These are phyloP conservation scores for Mormyrops attenuatus DNA, from an alignment of 2,797 vertebrate genomes.

Conservation along the genomic window DNA sequence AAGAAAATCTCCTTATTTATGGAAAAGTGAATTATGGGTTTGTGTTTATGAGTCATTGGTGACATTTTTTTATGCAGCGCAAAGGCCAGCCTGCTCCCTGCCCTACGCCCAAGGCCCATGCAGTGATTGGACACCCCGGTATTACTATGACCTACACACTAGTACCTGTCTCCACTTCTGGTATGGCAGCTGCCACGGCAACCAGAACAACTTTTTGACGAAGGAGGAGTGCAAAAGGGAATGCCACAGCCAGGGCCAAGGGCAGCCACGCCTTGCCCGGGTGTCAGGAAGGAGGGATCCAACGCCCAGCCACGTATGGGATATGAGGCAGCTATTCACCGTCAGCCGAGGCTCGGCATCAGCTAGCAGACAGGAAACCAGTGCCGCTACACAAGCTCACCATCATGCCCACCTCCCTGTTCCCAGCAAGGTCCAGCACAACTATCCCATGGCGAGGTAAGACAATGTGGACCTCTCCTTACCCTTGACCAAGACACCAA, in stretches of 20 bases:
- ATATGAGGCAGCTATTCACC: slow-evolving; percentile 47
- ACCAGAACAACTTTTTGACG: slow-evolving; percentile 80
- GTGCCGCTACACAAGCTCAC: slow-evolving; percentile 47
- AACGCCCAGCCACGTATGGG: slow-evolving; percentile 24
- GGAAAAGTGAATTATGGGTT: not conserved
- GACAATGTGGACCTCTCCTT: slow-evolving; percentile 30
- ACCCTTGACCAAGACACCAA: not conserved
- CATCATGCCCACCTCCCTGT: slow-evolving; percentile 41
- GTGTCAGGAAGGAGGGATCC: slow-evolving; percentile 14
- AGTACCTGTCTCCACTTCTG: slow-evolving; percentile 83
- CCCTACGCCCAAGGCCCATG: slow-evolving; percentile 77
- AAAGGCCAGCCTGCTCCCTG: slow-evolving; percentile 69
- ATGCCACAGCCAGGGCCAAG: slow-evolving; percentile 49
- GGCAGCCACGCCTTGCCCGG: not conserved
- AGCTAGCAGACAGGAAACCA: slow-evolving; percentile 38
- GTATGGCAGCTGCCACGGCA: slow-evolving; percentile 87
- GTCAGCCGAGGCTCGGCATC: slow-evolving; percentile 27
- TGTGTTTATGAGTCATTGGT: not conserved
- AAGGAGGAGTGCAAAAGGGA: slow-evolving; percentile 71
- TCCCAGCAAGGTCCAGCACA: slow-evolving; percentile 40
- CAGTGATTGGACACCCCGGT: slow-evolving; percentile 70
- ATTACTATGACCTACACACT: slow-evolving; percentile 71
- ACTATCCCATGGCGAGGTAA: slow-evolving; percentile 62
- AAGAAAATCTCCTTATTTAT: not conserved
- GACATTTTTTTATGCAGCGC: slow-evolving; percentile 44